These are phyloP conservation scores for Cladorhizidae sp. DNA, from an alignment of 37 sponge, comb jelly and placozoan genomes.

Conservation along the genomic window DNA sequence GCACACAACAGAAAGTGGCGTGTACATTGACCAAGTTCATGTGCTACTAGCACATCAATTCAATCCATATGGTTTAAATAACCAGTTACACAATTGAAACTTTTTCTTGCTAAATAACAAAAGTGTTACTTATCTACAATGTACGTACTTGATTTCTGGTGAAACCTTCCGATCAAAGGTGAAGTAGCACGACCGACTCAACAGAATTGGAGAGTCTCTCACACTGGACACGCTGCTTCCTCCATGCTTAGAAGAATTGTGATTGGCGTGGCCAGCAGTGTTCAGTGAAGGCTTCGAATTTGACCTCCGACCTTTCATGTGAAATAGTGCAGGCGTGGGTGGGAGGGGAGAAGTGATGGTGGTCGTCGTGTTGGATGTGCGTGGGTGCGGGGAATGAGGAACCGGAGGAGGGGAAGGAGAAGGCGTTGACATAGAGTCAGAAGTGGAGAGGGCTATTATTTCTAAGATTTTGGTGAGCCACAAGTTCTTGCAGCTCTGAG, in stretches of 20 bases:
- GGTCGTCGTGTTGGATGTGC: background rate
- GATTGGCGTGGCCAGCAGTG: background rate
- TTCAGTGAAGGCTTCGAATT: too few species aligned
- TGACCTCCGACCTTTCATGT: background rate
- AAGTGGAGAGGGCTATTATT: constrained; percentile 13
- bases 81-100: too few species aligned
- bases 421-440: background rate
- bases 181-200: background rate
- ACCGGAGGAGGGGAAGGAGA: background rate
- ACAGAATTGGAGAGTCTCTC: constrained; percentile 1
- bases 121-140: too few species aligned
- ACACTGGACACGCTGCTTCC: background rate
- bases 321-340: background rate
- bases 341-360: background rate
- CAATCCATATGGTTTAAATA: too few species aligned
- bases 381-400: background rate
- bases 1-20: too few species aligned
- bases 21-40: too few species aligned
- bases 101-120: too few species aligned
- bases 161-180: background rate
- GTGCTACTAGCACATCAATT: too few species aligned
- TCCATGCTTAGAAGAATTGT: background rate
- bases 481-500: constrained; percentile 17
- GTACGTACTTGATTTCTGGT: background rate
- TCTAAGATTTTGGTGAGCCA: constrained; percentile 46